Conservation (phyloP, 1,140 invertebrate species). For the Drosophila trapezifrons region DNA sequence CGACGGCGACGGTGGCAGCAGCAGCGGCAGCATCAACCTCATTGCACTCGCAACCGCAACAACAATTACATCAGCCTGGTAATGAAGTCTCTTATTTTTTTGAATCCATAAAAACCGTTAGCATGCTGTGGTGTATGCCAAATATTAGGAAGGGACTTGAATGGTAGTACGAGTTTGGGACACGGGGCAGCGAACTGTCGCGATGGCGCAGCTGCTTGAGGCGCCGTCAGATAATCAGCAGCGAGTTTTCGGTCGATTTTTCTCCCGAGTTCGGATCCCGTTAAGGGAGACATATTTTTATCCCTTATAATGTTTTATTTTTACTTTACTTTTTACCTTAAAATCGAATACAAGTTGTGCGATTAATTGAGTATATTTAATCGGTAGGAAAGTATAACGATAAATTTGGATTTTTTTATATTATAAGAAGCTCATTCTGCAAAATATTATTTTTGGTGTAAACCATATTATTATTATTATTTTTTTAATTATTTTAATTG, state of each 20-base stretch:
- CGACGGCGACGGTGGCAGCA: background rate
- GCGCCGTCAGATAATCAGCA: conserved; percentile 1
- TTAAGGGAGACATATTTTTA: background rate
- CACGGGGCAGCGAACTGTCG: background rate
- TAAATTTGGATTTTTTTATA: no score
- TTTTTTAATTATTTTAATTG: background rate
- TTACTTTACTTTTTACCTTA: background rate
- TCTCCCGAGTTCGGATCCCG: conserved; percentile 1
- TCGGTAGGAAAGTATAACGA: no score
- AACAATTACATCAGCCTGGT: conserved; percentile 48
- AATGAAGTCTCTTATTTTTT: conserved; percentile 23
- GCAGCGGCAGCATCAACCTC: conserved; percentile 9
- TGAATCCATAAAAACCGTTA: background rate
- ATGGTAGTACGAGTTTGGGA: conserved; percentile 18
- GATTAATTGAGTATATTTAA: no score
- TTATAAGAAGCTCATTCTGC: no score
- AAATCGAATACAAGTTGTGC: background rate
- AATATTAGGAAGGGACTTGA: background rate
- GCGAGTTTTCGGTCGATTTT: conserved; percentile 5
- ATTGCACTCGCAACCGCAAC: conserved; percentile 15
- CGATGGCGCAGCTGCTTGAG: conserved; percentile 31
- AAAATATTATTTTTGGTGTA: no score
- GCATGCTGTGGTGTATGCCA: background rate
- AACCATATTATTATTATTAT: no score
- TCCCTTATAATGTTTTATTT: background rate